Conservation (phyloP, 2,888 invertebrate genomes). For the Cephus sareptanus region DNA sequence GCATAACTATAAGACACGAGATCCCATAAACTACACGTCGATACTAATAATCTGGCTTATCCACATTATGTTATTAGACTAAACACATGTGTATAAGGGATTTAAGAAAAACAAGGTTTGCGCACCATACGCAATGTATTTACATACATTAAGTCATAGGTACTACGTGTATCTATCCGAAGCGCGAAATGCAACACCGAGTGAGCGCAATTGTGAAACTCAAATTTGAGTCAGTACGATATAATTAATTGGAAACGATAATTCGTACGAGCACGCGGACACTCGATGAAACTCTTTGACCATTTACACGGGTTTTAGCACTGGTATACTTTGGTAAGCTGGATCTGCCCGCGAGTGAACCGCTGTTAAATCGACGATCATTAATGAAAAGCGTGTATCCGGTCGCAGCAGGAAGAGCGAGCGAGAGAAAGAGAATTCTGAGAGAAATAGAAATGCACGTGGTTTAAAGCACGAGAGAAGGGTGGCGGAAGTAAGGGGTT, state of each 20-base stretch:
- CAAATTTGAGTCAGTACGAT: not conserved
- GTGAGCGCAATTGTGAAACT: not conserved
- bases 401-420: not conserved
- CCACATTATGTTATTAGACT: too few species aligned
- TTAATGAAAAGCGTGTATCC: not conserved
- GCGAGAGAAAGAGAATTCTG: not conserved
- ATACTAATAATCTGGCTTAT: not conserved
- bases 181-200: not conserved
- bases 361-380: not conserved
- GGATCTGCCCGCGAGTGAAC: not conserved
- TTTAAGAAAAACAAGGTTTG: too few species aligned
- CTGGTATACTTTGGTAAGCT: not conserved
- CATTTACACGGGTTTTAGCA: not conserved
- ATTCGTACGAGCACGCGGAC: not conserved
- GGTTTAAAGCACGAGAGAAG: not conserved
- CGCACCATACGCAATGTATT: too few species aligned
- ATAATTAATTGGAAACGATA: not conserved
- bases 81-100: too few species aligned
- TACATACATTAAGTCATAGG: not conserved
- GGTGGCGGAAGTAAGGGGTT: not conserved
- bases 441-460: not conserved
- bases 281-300: conserved; percentile 2
- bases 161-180: not conserved
- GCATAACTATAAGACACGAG: not conserved
- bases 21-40: not conserved